Evolutionary conservation across 2,113 vertebrate genomes (phyloP), one percentile per base, ranked within the genome.

Genomic region (Heteronetta atricapilla): DNA sequence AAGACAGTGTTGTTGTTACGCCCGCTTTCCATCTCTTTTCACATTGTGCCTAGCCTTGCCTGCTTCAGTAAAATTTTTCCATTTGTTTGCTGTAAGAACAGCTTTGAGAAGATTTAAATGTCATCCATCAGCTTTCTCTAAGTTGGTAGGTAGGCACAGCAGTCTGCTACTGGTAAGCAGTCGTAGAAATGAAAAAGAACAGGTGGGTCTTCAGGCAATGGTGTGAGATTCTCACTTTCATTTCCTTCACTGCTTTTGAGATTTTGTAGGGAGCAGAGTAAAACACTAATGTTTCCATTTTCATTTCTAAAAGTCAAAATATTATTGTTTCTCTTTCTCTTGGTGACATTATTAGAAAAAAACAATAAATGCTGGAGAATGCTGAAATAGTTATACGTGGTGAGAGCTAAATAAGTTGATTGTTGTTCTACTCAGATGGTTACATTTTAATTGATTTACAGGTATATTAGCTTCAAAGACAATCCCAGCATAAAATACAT

Each of bases 371-470:
- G 53, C 53, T 2, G 16, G 64, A 63, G 48, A 56, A 48, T 93
- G 46, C 38, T 70, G 56, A 76, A 84, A 67, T 75, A 34, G 40
- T 90, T 90, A 31, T 4, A 38, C 79, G 86, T 0, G 0, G 66
- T 78, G 79, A 82, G 78, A 91, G 21, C 29, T 55, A 87, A 75
- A 33, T 44, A 92, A 75, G 17, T 22, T 78, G 56, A 78, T 82
- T 67, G 85, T 33, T 69, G 26, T 81, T 91, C 26, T 67, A 36
- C 46, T 83, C 46, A 60, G 23, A 60, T 94, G 36, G 79, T 84
- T 90, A 64, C 22, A 44, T 88, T 94, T 88, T 68, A 86, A 91
- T 93, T 88, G 90, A 94, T 93, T 95, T 90, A 70, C 70, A 75
- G 66, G 73, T 81, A 19, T 91, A 86, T 88, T 88, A 60, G 21